Percentiles rank a stretch among this genome's conserved stretches.
phyloP scores from a whole-genome alignment of 2,113 vertebrate species.

The Phasianus colchicus region DNA sequence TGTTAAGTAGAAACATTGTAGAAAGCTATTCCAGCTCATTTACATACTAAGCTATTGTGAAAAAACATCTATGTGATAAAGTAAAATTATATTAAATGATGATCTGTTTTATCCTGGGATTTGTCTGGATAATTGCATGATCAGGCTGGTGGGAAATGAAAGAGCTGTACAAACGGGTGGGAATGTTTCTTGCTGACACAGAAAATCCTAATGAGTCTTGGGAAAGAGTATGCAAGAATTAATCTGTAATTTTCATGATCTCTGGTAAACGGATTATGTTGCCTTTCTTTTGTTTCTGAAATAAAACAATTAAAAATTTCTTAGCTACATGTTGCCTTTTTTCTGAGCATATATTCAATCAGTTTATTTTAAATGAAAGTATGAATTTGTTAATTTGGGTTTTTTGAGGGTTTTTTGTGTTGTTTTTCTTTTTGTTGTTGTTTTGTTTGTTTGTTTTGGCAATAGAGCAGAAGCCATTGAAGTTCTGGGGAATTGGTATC shows the following conservation, averaged over 20 bases:
- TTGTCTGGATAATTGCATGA: not conserved
- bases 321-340: not conserved
- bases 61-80: not conserved
- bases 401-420: no score
- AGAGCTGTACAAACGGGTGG: not conserved
- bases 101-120: not conserved
- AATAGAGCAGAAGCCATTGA: not conserved
- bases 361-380: not conserved
- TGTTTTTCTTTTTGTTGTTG: no score
- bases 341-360: not conserved
- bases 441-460: not conserved
- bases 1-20: not conserved
- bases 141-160: not conserved
- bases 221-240: not conserved
- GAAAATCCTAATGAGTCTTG: not conserved
- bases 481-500: not conserved
- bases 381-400: no score
- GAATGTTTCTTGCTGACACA: not conserved
- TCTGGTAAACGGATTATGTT: not conserved
- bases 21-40: not conserved
- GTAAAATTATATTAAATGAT: not conserved
- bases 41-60: not conserved
- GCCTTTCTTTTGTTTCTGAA: slow-evolving; percentile 19
- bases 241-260: not conserved
- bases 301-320: slow-evolving; percentile 16